Conservation (phyloP, 2,888 invertebrate genomes). For the Scotopteryx bipunctaria region DNA sequence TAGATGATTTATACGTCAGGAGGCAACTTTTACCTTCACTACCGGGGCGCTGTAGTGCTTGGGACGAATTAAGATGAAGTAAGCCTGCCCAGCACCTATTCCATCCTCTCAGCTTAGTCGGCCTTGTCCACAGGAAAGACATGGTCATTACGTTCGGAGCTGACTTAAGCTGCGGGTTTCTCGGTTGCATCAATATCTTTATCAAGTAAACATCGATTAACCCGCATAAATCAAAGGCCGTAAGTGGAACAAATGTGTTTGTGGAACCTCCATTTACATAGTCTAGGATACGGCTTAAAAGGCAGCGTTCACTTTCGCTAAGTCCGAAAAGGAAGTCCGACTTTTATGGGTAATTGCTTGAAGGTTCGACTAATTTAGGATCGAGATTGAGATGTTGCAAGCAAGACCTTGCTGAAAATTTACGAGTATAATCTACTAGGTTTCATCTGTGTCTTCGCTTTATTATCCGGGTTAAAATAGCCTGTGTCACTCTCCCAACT, state of each 20-base stretch:
- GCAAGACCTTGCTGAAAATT: constrained; percentile 6
- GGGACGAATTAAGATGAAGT: too few species aligned
- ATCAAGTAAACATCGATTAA: constrained; percentile 42
- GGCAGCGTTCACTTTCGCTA: constrained; percentile 38
- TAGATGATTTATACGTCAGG: too few species aligned
- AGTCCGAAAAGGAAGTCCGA: constrained; percentile 31
- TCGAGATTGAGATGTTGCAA: constrained; percentile 26
- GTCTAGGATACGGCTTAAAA: constrained; percentile 41
- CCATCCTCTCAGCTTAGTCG: too few species aligned
- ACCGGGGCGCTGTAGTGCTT: too few species aligned
- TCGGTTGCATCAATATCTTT: constrained; percentile 20
- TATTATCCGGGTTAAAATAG: too few species aligned
- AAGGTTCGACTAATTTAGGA: constrained; percentile 38
- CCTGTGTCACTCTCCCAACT: too few species aligned
- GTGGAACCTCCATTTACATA: constrained; percentile 47
- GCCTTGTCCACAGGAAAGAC: too few species aligned
- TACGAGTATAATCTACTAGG: background rate
- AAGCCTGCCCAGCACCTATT: too few species aligned
- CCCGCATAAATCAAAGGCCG: constrained; percentile 52
- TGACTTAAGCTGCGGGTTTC: constrained; percentile 13
- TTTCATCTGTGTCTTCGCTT: too few species aligned
- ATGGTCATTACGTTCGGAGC: too few species aligned
- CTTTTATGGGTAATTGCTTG: constrained; percentile 40
- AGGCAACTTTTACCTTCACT: too few species aligned
- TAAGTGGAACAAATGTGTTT: constrained; percentile 51